phyloP scores from a whole-genome alignment of 2,113 vertebrate species.

The Phrynosoma platyrhinos region DNA sequence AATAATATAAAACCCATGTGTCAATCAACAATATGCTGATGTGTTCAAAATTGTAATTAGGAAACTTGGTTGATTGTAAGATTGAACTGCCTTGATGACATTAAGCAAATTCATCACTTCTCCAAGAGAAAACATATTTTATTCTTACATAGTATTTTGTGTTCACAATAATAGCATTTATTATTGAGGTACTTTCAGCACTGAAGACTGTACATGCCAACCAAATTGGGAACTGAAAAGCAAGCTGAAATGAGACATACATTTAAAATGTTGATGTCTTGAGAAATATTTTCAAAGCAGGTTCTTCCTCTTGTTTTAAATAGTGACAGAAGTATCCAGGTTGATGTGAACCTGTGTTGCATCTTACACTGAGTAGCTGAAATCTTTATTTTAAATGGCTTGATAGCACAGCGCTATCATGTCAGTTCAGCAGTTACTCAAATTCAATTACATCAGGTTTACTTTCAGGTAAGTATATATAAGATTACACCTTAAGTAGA shows the following conservation, averaged over 20 bases:
- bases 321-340: background rate
- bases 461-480: background rate
- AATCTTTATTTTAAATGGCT: background rate
- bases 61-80: background rate
- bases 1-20: background rate
- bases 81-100: background rate
- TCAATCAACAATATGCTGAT: conserved; percentile 8
- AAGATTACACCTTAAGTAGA: background rate
- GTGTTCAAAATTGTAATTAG: background rate
- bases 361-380: background rate
- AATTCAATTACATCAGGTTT: background rate
- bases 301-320: background rate
- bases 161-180: no score
- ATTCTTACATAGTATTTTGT: background rate
- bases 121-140: background rate
- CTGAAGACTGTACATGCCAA: background rate
- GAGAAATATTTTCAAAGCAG: background rate
- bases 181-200: background rate
- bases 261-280: background rate
- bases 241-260: background rate
- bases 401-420: background rate
- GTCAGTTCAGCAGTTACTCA: background rate
- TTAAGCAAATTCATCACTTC: no score
- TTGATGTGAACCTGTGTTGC: background rate
- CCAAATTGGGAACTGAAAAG: background rate